These are phyloP conservation scores for Clarias laeviceps DNA, from an alignment of 2,797 vertebrate species.

Conservation along the genomic window DNA sequence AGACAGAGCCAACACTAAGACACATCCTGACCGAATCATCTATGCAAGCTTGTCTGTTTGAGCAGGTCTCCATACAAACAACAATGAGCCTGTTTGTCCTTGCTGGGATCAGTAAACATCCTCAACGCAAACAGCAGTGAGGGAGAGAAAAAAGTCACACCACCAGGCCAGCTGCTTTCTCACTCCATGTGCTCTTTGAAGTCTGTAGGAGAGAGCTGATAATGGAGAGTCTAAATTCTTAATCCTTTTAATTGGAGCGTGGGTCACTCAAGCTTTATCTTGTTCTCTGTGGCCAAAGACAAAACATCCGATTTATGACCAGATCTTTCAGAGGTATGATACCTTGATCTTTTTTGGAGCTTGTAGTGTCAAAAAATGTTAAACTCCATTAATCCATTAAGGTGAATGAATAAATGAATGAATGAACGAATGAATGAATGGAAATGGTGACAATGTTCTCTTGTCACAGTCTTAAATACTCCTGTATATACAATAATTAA, in stretches of 20 bases:
- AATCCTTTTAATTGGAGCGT: constrained; percentile 71
- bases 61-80: constrained; percentile 68
- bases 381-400: not conserved
- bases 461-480: not conserved
- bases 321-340: constrained; percentile 7
- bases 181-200: constrained; percentile 75
- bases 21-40: constrained; percentile 63
- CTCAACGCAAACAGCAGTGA: constrained; percentile 77
- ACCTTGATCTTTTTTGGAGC: constrained; percentile 19
- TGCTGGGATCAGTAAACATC: constrained; percentile 81
- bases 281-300: constrained; percentile 28
- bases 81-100: constrained; percentile 77
- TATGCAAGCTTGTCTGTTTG: constrained; percentile 67
- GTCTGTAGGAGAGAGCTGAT: constrained; percentile 73
- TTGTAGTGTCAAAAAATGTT: constrained; percentile 6
- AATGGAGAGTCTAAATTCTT: constrained; percentile 74
- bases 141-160: constrained; percentile 77
- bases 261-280: constrained; percentile 35
- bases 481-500: no score
- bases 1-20: constrained; percentile 61
- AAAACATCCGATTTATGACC: constrained; percentile 36
- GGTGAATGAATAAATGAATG: not conserved
- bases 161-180: constrained; percentile 77
- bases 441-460: not conserved
- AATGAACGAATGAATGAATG: not conserved